These are phyloP conservation scores for Lasioglossum lativentre DNA, from an alignment of 2,888 invertebrate genomes.

Conservation along the genomic window DNA sequence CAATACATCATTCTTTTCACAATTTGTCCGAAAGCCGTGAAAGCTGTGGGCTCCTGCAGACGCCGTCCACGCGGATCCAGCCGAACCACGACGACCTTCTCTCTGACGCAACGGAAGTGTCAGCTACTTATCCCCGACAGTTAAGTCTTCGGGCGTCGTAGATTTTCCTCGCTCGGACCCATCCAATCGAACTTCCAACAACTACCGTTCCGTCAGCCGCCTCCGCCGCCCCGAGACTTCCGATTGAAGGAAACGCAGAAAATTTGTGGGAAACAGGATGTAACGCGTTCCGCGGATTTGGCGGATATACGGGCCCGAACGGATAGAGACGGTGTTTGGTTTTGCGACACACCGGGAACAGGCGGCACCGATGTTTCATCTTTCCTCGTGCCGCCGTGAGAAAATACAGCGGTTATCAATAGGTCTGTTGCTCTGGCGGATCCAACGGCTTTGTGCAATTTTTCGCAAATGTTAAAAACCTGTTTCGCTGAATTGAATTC, in stretches of 20 bases:
- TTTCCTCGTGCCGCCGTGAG: neutral
- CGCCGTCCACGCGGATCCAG: constrained; percentile 33
- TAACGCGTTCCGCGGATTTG: constrained; percentile 40
- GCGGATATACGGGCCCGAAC: neutral
- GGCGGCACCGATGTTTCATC: neutral
- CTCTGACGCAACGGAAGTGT: constrained; percentile 71
- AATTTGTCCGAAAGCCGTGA: constrained; percentile 80
- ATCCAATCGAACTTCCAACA: constrained; percentile 43
- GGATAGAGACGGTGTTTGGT: neutral
- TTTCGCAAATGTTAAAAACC: neutral
- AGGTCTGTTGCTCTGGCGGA: too few species aligned
- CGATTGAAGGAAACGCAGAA: constrained; percentile 19
- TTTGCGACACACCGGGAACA: neutral
- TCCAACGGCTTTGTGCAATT: neutral
- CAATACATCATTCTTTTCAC: constrained; percentile 82
- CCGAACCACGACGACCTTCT: neutral
- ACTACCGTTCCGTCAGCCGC: neutral
- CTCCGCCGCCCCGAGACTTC: neutral
- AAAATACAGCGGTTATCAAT: neutral
- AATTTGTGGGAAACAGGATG: constrained; percentile 54
- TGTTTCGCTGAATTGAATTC: neutral
- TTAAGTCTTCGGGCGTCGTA: constrained; percentile 58
- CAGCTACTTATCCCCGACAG: constrained; percentile 78
- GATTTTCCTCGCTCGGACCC: constrained; percentile 75
- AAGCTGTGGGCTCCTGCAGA: constrained; percentile 72